These are phyloP conservation scores for Otis tarda DNA, from an alignment of 2,113 vertebrate species.

Conservation along the genomic window DNA sequence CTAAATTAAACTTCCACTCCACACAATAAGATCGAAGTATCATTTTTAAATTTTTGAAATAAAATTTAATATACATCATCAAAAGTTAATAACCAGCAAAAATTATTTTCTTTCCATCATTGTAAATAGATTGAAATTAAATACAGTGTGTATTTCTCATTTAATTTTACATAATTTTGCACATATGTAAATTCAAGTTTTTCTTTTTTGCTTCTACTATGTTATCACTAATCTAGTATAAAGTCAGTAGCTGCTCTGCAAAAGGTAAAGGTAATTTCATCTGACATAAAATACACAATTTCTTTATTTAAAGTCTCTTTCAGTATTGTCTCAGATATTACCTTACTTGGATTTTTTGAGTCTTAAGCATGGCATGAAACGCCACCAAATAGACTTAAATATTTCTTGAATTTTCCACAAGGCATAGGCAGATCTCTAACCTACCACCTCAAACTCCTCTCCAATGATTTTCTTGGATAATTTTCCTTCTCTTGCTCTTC, in stretches of 20 bases:
- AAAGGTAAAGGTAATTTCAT: not conserved
- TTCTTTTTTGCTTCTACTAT: not conserved
- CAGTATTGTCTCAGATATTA: not conserved
- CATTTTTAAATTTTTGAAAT: not conserved
- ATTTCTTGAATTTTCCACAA: not conserved
- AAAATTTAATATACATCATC: not conserved
- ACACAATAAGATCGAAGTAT: not conserved
- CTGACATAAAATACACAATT: not conserved
- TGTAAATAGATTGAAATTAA: not conserved
- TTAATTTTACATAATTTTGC: not conserved
- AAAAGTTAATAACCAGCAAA: not conserved
- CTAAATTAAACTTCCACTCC: not conserved
- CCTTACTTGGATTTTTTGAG: not conserved
- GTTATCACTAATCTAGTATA: not conserved
- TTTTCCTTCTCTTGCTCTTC: not conserved
- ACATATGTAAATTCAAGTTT: not conserved
- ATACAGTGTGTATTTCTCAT: not conserved
- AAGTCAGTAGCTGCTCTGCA: not conserved
- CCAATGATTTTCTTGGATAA: not conserved
- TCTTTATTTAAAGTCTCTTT: not conserved
- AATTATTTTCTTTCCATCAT: not conserved
- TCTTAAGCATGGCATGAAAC: not conserved
- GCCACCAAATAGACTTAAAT: not conserved
- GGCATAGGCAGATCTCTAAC: not conserved
- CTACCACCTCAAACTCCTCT: not conserved